These are phyloP conservation scores for Ia io DNA, from an alignment of 2,113 vertebrate genomes.

Conservation along the genomic window DNA sequence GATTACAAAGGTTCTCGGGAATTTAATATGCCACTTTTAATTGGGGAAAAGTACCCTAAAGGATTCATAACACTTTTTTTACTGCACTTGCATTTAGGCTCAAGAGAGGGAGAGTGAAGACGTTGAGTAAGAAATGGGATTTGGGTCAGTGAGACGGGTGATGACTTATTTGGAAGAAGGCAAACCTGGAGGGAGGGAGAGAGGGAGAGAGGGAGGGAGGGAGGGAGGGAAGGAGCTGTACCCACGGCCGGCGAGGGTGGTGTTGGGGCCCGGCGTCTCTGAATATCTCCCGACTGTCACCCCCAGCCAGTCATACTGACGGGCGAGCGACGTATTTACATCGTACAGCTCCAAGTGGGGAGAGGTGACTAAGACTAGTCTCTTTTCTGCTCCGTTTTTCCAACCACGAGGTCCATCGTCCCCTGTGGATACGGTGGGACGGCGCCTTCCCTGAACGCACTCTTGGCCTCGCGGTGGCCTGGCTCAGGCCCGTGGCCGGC, in stretches of 20 bases:
- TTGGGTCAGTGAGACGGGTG: slow-evolving; percentile 77
- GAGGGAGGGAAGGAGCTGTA: too few relatives aligned
- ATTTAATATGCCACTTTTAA: slow-evolving; percentile 85
- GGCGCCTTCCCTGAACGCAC: slow-evolving; percentile 86
- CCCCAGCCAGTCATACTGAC: slow-evolving; percentile 67
- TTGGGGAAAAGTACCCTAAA: slow-evolving; percentile 82
- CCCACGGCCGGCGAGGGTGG: background rate
- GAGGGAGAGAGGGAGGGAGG: too few relatives aligned
- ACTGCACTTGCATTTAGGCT: slow-evolving; percentile 72
- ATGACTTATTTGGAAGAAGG: slow-evolving; percentile 79
- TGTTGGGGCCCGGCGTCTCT: slow-evolving; percentile 52
- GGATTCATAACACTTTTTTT: slow-evolving; percentile 75
- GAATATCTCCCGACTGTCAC: slow-evolving; percentile 67
- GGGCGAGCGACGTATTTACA: slow-evolving; percentile 64
- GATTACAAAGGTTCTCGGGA: slow-evolving; percentile 84
- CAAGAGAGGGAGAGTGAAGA: slow-evolving; percentile 64
- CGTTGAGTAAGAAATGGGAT: slow-evolving; percentile 80
- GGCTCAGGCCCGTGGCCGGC: slow-evolving; percentile 78
- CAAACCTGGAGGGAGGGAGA: slow-evolving; percentile 4
- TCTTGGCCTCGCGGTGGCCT: slow-evolving; percentile 88
- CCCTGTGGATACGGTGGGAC: slow-evolving; percentile 76
- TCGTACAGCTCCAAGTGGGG: slow-evolving; percentile 45
- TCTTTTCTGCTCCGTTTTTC: slow-evolving; percentile 70
- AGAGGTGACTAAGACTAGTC: slow-evolving; percentile 49
- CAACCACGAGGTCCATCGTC: slow-evolving; percentile 66